Conservation (phyloP, 2,888 invertebrate species). For the Rhamphomyia laevipes region DNA sequence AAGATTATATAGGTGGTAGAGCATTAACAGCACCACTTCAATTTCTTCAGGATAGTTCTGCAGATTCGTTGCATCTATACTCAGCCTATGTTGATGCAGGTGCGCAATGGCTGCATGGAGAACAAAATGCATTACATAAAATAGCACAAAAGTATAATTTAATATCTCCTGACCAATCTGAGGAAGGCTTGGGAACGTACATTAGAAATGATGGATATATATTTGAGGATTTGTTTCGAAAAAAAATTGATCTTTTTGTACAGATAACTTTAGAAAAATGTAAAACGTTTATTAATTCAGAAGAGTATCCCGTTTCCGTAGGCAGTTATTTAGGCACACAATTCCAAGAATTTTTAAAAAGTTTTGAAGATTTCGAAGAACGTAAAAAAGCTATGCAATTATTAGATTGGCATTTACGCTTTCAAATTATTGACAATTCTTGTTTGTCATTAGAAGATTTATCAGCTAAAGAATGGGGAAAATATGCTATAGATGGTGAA, state of each 20-base stretch:
- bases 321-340: conserved; percentile 30
- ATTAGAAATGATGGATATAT: conserved; percentile 40
- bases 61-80: conserved; percentile 39
- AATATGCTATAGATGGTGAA: conserved; percentile 37
- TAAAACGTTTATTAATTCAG: conserved; percentile 34
- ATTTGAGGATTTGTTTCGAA: conserved; percentile 37
- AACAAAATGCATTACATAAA: conserved; percentile 31
- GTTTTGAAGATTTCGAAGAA: conserved; percentile 26
- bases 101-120: conserved; percentile 38
- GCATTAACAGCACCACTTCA: conserved; percentile 28
- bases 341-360: neutral
- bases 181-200: conserved; percentile 46
- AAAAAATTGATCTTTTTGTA: conserved; percentile 41
- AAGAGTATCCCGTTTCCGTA: conserved; percentile 34
- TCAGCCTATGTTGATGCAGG: conserved; percentile 27
- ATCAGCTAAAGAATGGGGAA: conserved; percentile 47
- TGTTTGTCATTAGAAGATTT: conserved; percentile 42
- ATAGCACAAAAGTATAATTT: conserved; percentile 28
- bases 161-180: conserved; percentile 28
- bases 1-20: conserved; percentile 47
- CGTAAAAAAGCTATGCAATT: conserved; percentile 38
- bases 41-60: conserved; percentile 32
- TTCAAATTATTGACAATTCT: conserved; percentile 51
- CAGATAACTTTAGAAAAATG: conserved; percentile 40
- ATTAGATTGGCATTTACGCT: conserved; percentile 48